A percentile compares a stretch with the other conserved stretches of the same genome.
These are phyloP conservation scores for Schizopygopsis malacanthus DNA, from an alignment of 2,797 vertebrate species.

Conservation along the genomic window DNA sequence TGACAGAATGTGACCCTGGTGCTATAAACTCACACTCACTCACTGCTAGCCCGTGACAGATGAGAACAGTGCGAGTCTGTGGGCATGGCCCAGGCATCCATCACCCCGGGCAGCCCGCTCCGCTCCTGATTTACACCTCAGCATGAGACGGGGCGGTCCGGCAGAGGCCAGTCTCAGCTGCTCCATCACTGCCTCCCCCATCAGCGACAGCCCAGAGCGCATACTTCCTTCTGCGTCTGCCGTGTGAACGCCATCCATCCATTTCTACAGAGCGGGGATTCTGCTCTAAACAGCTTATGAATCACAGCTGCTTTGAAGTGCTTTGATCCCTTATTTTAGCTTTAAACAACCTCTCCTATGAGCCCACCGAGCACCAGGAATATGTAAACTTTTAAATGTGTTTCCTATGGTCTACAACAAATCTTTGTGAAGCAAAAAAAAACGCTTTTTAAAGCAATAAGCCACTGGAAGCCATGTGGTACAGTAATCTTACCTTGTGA, in stretches of 20 bases:
- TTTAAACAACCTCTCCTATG: conserved; percentile 76
- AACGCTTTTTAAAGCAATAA: not conserved
- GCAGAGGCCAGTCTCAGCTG: conserved; percentile 62
- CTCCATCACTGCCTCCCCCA: conserved; percentile 60
- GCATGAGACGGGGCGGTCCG: conserved; percentile 59
- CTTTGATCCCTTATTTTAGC: conserved; percentile 78
- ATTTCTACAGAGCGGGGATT: conserved; percentile 77
- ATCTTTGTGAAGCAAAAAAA: not conserved
- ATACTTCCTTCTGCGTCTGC: conserved; percentile 37
- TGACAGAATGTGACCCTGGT: conserved; percentile 51
- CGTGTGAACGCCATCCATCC: conserved; percentile 62
- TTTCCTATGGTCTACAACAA: conserved; percentile 30
- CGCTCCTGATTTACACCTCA: conserved; percentile 73
- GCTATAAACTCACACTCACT: conserved; percentile 57
- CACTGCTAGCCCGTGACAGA: conserved; percentile 65
- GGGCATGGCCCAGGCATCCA: conserved; percentile 72
- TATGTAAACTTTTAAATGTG: conserved; percentile 22
- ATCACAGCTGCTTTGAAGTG: conserved; percentile 77
- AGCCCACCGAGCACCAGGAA: conserved; percentile 59
- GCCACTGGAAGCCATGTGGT: not conserved
- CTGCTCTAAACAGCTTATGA: conserved; percentile 78
- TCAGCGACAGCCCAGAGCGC: conserved; percentile 48
- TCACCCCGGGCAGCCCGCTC: conserved; percentile 67
- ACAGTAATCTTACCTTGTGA: not conserved
- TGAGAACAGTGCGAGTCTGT: conserved; percentile 67